phyloP scores from a whole-genome alignment of 2,888 invertebrate genomes.

The Thecophora atra region DNA sequence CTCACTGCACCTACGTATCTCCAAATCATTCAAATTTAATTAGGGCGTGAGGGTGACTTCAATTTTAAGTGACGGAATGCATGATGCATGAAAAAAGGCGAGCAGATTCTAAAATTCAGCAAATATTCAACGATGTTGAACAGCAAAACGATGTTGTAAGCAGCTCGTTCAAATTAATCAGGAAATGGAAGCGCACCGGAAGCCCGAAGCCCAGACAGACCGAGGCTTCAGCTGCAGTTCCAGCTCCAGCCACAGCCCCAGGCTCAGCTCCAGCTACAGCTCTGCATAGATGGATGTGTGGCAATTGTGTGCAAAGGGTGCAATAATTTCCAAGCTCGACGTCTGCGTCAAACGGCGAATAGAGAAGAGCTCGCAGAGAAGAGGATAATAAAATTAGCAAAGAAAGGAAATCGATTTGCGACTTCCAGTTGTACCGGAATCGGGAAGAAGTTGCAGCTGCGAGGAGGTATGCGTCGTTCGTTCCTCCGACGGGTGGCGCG shows the following conservation, averaged over 20 bases:
- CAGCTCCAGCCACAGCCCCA: not conserved
- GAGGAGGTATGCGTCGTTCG: too few species aligned
- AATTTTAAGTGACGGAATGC: conserved; percentile 12
- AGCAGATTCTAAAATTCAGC: not conserved
- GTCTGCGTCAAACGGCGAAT: not conserved
- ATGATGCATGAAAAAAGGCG: conserved; percentile 2
- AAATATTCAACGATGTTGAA: too few species aligned
- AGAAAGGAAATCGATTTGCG: conserved; percentile 31
- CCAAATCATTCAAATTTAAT: conserved; percentile 33
- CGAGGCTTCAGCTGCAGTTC: conserved; percentile 7
- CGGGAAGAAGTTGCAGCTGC: not conserved
- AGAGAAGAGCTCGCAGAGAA: not conserved
- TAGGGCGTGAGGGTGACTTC: conserved; percentile 1
- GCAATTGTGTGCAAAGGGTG: not conserved
- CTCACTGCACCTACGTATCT: not conserved
- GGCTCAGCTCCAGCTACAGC: not conserved
- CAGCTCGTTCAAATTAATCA: conserved; percentile 33
- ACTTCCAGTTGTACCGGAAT: conserved; percentile 16
- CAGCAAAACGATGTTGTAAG: conserved; percentile 16
- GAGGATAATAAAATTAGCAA: conserved; percentile 25
- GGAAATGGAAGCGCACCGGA: conserved; percentile 36
- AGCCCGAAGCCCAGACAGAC: conserved; percentile 11
- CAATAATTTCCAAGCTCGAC: not conserved
- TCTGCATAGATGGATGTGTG: not conserved
- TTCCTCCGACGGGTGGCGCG: too few species aligned